Base-by-base conservation (phyloP, 2,888 invertebrate genomes). In the Lamellibrachia columna region DNA sequence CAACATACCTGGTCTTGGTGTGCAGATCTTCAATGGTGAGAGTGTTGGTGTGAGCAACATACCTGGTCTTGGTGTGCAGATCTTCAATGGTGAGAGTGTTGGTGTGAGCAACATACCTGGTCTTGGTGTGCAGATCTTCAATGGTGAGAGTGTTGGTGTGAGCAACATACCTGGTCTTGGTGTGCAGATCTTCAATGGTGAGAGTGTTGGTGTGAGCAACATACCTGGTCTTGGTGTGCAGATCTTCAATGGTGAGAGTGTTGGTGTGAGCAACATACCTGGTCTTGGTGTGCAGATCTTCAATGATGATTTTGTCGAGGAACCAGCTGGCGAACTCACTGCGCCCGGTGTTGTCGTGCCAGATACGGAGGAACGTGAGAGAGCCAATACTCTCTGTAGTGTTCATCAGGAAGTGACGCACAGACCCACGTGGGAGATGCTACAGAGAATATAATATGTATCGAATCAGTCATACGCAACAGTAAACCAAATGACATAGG, bases 381-480 rank as follows among this genome's bases (percentile, higher is more conserved):
- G 94, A 94, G 22, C 95, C 95, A 0, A 95, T 94, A 15, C 92
- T n/a, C 28, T 93, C 93, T 7, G 94, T 92, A 4, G 94, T 94
- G 53, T 94, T 94, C 94, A 95, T 94, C n/a, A 95, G 93, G 93
- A 94, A 95, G 53, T 94, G 95, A 52, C 94, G 94, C 0, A 95
- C 94, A 93, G 94, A 94, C 4, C 94, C 95, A 4, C 94, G 93
- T 28, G 93, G 93, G 92, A 95, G 94, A 9, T 94, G 94, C 95
- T 95, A 91, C 90, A 40, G 92, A 52, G 28, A 40, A 52, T n/a
- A 75, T 15, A 11, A 58, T 8, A 58, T 8, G 15, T 58, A 58
- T 3, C 11, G 58, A 58, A 15, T 58, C 40, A 40, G 40, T 40
- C 40, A 40, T 40, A 40, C 40, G 40, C 40, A 40, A 40, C 40